Conservation (phyloP, 2,888 invertebrate genomes). For the Trissolcus japonicus region DNA sequence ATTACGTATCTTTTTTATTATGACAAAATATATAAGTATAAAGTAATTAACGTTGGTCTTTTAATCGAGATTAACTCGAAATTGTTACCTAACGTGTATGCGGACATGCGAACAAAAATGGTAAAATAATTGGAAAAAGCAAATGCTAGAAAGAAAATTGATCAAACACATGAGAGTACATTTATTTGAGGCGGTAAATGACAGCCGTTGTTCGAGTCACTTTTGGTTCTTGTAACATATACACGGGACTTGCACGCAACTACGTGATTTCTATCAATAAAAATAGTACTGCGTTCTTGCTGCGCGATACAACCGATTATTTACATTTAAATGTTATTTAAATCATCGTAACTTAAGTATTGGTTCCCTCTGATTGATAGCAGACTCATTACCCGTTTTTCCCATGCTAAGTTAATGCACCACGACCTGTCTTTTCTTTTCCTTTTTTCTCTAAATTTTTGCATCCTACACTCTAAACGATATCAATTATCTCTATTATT, state of each 20-base stretch:
- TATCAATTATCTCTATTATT: slow-evolving; percentile 14
- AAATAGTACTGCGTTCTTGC: slow-evolving; percentile 13
- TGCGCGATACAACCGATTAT: slow-evolving; percentile 27
- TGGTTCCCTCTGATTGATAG: slow-evolving; percentile 29
- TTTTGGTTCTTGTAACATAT: slow-evolving; percentile 22
- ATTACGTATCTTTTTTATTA: too few species aligned
- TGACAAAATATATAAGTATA: too few species aligned
- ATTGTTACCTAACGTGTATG: too few species aligned
- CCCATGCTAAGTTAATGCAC: slow-evolving; percentile 5
- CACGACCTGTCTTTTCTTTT: too few species aligned
- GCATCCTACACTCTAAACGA: neutral
- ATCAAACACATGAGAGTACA: slow-evolving; percentile 9
- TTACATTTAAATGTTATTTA: slow-evolving; percentile 32
- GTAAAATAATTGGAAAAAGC: too few species aligned
- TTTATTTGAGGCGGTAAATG: neutral
- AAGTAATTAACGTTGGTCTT: too few species aligned
- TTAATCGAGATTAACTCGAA: too few species aligned
- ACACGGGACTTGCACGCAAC: slow-evolving; percentile 25
- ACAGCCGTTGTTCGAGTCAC: neutral
- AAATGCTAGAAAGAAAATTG: neutral
- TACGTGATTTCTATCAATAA: slow-evolving; percentile 26
- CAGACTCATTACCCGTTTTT: slow-evolving; percentile 21
- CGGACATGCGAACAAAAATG: too few species aligned
- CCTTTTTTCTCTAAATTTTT: slow-evolving; percentile 3
- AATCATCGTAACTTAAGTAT: slow-evolving; percentile 14